Base-by-base conservation (phyloP, 2,888 invertebrate genomes). In the Ormyrus pomaceus region DNA sequence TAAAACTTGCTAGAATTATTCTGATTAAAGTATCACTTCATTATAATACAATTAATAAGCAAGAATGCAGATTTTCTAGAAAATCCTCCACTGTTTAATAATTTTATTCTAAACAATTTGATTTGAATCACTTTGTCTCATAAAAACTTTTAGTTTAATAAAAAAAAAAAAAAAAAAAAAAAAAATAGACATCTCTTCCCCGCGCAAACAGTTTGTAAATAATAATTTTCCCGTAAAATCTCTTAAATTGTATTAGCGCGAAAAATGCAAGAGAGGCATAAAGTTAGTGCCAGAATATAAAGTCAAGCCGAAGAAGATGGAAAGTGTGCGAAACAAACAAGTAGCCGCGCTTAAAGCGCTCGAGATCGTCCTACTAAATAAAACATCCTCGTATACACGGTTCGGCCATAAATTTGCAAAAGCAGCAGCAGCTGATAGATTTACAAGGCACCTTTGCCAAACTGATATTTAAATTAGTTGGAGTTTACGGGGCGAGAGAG, bases 391-490 rank as follows among this genome's bases (percentile, higher is more conserved):
- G 58, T 50, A 59, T 46, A 87, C 87, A 87, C 88, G 86, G 85
- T 86, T 85, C 83, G 82, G 86, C 87, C 87, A 89, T 90, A 90
- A 90, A 90, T 90, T 89, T 88, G 85, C 87, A 62, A 4, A 48
- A 53, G 53, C 56, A 51, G 59, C 56, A 46, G 45, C 86, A 85
- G 86, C 88, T 86, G 90, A 90, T 90, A 90, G 90, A 90, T 90
- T 90, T 90, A 90, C 89, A 90, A 89, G 89, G 87, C 87, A 86
- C 87, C 87, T 87, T 86, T 84, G 86, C 87, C 86, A 87, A 89
- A 88, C 88, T 88, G 89, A 90, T 90, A 90, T 90, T 90, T 89
- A 90, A 90, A 90, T 90, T 90, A 90, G 90, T 89, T 87, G 87
- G 88, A 89, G 87, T 89, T 87, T 85, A 82, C 82, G 83, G 51